phyloP scores from a whole-genome alignment of 1,140 invertebrate genomes.

The Trichoplusia ni region DNA sequence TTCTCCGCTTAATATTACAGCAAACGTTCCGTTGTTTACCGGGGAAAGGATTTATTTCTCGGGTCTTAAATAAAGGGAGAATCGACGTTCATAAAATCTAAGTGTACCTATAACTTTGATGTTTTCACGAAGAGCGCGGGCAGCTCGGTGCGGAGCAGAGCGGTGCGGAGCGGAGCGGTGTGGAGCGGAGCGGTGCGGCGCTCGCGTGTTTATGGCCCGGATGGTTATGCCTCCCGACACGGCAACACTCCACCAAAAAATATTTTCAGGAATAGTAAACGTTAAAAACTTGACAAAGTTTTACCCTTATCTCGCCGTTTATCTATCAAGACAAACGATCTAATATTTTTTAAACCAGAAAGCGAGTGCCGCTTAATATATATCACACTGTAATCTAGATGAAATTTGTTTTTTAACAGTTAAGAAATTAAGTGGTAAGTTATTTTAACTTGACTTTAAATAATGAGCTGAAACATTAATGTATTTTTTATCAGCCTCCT shows the following conservation, averaged over 20 bases:
- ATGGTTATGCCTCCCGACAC: neutral
- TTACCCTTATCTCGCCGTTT: neutral
- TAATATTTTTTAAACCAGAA: conserved; percentile 3
- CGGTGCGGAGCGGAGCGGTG: neutral
- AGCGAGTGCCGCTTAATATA: too few relatives aligned
- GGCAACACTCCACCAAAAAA: neutral
- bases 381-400: too few relatives aligned
- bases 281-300: conserved; percentile 1
- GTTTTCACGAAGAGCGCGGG: conserved; percentile 1
- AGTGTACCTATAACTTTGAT: conserved; percentile 10
- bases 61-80: conserved; percentile 11
- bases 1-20: conserved; percentile 8
- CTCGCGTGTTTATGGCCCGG: conserved; percentile 10
- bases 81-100: conserved; percentile 16
- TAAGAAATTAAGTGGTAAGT: too few relatives aligned
- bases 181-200: neutral
- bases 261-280: conserved; percentile 3
- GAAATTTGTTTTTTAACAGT: too few relatives aligned
- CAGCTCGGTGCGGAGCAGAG: neutral
- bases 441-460: too few relatives aligned
- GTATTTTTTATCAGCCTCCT: too few relatives aligned
- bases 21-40: conserved; percentile 1
- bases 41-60: conserved; percentile 12
- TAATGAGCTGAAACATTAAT: too few relatives aligned
- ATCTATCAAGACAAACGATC: neutral